Evolutionary conservation across 2,888 invertebrate genomes (phyloP).

Genomic region (Crioceris asparagi): DNA sequence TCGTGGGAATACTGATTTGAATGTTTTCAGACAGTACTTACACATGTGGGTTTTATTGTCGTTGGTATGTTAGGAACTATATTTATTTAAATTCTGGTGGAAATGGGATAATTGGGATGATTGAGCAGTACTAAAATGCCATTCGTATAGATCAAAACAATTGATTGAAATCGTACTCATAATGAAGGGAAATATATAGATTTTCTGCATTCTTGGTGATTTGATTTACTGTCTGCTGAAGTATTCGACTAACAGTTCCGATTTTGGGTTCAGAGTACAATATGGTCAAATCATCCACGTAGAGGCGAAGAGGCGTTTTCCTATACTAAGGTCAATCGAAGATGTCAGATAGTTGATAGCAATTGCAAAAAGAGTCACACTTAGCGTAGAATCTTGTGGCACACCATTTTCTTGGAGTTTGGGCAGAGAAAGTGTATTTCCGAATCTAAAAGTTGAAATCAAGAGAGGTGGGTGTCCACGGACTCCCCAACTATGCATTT

Average conservation of each 20-base stretch:
- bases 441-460: slow-evolving; percentile 2
- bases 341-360: slow-evolving; percentile 11
- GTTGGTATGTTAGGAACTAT: no score
- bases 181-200: no score
- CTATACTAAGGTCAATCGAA: neutral
- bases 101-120: no score
- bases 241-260: neutral
- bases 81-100: no score
- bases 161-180: no score
- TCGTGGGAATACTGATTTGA: no score
- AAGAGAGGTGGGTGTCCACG: slow-evolving; percentile 10
- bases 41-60: no score
- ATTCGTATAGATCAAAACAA: no score
- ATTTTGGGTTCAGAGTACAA: neutral
- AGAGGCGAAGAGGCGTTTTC: slow-evolving; percentile 3
- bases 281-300: slow-evolving; percentile 8
- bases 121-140: no score
- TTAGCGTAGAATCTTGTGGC: slow-evolving; percentile 14
- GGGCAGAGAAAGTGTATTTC: slow-evolving; percentile 1
- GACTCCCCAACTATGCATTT: slow-evolving; percentile 11
- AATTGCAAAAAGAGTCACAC: slow-evolving; percentile 11
- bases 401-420: slow-evolving; percentile 12
- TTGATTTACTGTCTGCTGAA: slow-evolving; percentile 3
- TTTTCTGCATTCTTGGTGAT: neutral
- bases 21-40: no score